These are phyloP conservation scores for Threskiornis aethiopicus DNA, from an alignment of 2,797 vertebrate species.

Conservation along the genomic window DNA sequence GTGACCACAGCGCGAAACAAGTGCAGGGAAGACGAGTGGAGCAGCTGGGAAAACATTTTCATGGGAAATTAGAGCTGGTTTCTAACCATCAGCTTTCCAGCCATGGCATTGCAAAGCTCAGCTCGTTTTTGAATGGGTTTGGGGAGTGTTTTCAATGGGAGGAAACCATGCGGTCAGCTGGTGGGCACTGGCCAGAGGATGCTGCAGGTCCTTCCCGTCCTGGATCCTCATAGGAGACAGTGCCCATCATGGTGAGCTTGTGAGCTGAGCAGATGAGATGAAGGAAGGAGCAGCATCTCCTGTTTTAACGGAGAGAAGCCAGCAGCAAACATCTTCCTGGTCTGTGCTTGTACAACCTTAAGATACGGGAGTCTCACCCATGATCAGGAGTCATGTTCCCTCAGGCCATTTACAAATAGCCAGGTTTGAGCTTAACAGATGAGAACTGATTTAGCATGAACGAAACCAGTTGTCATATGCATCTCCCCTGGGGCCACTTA, in stretches of 20 bases:
- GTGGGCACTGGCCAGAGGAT: neutral
- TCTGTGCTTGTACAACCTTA: neutral
- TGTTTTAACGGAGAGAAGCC: neutral
- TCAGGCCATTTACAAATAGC: neutral
- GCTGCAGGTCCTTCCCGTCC: neutral
- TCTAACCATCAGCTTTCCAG: neutral
- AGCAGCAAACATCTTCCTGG: neutral
- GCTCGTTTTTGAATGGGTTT: neutral
- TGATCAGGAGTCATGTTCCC: neutral
- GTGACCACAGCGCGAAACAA: neutral
- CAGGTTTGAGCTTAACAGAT: neutral
- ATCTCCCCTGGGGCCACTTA: neutral
- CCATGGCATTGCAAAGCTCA: neutral
- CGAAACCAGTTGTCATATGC: neutral
- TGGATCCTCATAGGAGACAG: neutral
- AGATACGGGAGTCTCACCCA: neutral
- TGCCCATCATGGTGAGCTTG: neutral
- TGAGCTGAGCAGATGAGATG: neutral
- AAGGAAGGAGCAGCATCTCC: neutral
- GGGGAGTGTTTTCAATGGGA: neutral
- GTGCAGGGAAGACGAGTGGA: neutral
- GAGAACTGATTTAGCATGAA: neutral
- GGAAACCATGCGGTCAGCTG: neutral
- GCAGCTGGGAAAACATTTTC: neutral
- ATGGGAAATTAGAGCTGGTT: neutral